Base-by-base conservation (phyloP, 2,113 vertebrate species). In the Siniperca knerii region DNA sequence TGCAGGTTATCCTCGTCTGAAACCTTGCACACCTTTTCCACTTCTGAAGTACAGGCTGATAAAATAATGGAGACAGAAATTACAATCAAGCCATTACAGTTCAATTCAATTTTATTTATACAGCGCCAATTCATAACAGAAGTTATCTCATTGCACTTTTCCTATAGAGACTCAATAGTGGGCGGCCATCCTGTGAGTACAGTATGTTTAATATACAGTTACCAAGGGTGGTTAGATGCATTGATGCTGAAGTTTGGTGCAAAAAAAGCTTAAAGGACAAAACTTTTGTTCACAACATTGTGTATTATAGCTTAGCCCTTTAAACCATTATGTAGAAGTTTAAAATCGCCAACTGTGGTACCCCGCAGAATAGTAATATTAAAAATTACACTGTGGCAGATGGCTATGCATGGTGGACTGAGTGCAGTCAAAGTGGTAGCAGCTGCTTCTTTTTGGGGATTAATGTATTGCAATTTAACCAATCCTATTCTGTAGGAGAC, bases 1-100 rank as follows among this genome's bases (percentile, higher is more conserved):
- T 99, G 97, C 75, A 99, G 94, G 89, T 98, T 96, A n/a, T 98
- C 97, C 70, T 97, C 95, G 29, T 97, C 95, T 20, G 97, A 98
- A 66, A 97, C 95, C 67, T 96, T 95, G 90, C 97, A 99, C 64
- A 99, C 98, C 89, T 97, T 98, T 60, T 97, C 97, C 0, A 97
- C 97, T 93, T 99, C 97, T 71, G 95, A 95, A 67, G 96, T 97
- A 90, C 98, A 99, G 15, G 89, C 98, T 99, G 95, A 76, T 44
- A n/a, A 40, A 66, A 90, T 2, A 78, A 83, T 20, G 1, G n/a
- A 79, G 57, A 77, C 29, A 48, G 42, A 21, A 75, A 33, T 33
- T 10, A 44, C 4, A 66, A 23, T 37, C n/a, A 25, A 29, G 29
- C 23, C 15, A 52, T 52, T 29, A 42, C 23, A 29, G 29, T 29